Evolutionary conservation across 2,113 vertebrate genomes (phyloP).

Genomic region (Protobothrops flavoviridis): DNA sequence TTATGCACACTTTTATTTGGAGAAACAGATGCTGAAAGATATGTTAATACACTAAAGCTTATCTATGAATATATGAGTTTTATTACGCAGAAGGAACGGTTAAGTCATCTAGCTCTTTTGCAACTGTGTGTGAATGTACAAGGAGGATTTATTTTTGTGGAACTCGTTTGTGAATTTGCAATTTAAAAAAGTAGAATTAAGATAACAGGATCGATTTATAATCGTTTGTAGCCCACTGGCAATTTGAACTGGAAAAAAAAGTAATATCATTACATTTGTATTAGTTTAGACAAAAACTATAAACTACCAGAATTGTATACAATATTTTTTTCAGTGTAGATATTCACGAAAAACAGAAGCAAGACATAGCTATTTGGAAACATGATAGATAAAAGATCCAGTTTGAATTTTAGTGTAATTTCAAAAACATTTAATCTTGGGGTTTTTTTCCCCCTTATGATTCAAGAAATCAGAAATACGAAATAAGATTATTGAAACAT

Average conservation of each 20-base stretch:
- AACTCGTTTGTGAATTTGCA: background rate
- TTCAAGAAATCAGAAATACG: too few relatives aligned
- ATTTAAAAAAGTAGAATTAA: background rate
- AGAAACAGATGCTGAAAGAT: background rate
- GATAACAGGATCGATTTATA: background rate
- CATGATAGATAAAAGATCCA: background rate
- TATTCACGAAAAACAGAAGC: background rate
- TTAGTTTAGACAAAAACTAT: background rate
- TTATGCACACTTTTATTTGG: background rate
- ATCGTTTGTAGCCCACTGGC: background rate
- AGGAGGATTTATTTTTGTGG: background rate
- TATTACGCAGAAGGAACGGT: background rate
- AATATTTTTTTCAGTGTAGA: background rate
- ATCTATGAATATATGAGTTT: background rate
- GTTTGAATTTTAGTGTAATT: background rate
- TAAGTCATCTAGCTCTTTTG: background rate
- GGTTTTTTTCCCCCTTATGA: too few relatives aligned
- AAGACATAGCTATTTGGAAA: background rate
- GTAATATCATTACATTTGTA: background rate
- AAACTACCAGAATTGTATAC: background rate
- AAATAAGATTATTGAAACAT: too few relatives aligned
- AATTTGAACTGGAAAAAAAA: background rate
- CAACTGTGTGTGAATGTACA: background rate
- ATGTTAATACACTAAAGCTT: background rate
- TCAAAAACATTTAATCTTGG: too few relatives aligned